Evolutionary conservation across 2,888 invertebrate species (phyloP), one percentile per base, ranked within the genome.

Genomic region (Catocala nupta): DNA sequence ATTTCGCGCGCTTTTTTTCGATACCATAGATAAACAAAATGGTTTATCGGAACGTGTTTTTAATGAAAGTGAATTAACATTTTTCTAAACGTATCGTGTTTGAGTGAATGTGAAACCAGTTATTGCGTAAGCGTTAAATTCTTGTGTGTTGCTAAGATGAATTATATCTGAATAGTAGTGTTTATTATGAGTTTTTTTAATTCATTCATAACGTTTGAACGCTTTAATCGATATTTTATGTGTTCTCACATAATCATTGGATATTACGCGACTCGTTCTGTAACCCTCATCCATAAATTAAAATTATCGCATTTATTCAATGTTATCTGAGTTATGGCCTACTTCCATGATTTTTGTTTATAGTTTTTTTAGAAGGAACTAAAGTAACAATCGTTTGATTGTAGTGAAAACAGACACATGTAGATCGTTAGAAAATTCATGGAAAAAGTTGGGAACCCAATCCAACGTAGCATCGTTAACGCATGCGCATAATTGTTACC

Each of bases 61-160:
- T 86, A 80, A 89, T 75, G 90, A 92, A 92, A 92, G 93, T 93
- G 92, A 92, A 92, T 91, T 89, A 84, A 87, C 82, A 87, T 88
- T 85, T 85, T 87, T 62, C 42, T 63, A 63, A 80, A 78, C 81
- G 83, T 86, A 81, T 78, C 83, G 88, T 87, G 90, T 85, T 90
- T 88, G 89, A 91, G 93, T 93, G 92, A 90, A 90, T 88, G 92
- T 92, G 90, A 90, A 90, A 90, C 81, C 81, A 78, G 48, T 63
- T 81, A 83, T 93, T 93, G 86, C 90, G 87, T 90, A 93, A 93
- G 72, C 71, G 71, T 75, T 76, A 82, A 84, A 85, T 78, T 83
- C 82, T 81, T 81, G 73, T 68, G 78, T 82, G 81, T 79, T 83
- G 79, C 81, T 76, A 65, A 73, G 78, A 86, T 84, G 84, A 83